These are phyloP conservation scores for Strix uralensis DNA, from an alignment of 2,113 vertebrate species.

Conservation along the genomic window DNA sequence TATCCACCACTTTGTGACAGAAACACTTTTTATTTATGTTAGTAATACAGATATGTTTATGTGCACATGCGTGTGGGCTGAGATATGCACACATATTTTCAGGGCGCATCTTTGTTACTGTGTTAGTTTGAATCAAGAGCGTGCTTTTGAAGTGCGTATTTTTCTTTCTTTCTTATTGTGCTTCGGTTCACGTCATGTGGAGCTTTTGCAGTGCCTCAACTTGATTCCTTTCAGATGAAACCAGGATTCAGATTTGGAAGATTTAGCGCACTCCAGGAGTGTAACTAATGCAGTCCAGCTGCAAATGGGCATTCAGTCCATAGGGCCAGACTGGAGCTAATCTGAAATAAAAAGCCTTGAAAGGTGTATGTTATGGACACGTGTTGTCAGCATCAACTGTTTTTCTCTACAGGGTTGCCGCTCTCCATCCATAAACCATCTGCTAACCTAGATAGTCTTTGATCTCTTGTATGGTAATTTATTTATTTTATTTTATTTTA, in stretches of 20 bases:
- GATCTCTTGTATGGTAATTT: background rate
- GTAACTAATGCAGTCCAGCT: conserved; percentile 61
- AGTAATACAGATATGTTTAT: background rate
- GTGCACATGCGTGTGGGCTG: background rate
- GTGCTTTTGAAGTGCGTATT: conserved; percentile 22
- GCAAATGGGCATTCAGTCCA: conserved; percentile 25
- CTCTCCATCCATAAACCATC: background rate
- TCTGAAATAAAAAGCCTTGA: conserved; percentile 44
- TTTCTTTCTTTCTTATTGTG: background rate
- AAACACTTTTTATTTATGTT: background rate
- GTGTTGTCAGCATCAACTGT: conserved; percentile 14
- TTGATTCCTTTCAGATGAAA: conserved; percentile 62
- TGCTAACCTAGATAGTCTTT: background rate
- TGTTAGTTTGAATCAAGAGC: background rate
- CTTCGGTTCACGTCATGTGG: conserved; percentile 7
- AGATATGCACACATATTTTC: background rate
- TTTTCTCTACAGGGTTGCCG: background rate
- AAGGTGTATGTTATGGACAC: conserved; percentile 26
- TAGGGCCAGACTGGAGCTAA: background rate
- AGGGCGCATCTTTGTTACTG: background rate
- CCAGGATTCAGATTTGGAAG: conserved; percentile 26
- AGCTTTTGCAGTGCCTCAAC: conserved; percentile 39
- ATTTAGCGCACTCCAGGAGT: conserved; percentile 54
- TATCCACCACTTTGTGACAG: background rate
- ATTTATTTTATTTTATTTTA: background rate